Conservation (phyloP, 2,888 invertebrate species). For the Colletes collaris region DNA sequence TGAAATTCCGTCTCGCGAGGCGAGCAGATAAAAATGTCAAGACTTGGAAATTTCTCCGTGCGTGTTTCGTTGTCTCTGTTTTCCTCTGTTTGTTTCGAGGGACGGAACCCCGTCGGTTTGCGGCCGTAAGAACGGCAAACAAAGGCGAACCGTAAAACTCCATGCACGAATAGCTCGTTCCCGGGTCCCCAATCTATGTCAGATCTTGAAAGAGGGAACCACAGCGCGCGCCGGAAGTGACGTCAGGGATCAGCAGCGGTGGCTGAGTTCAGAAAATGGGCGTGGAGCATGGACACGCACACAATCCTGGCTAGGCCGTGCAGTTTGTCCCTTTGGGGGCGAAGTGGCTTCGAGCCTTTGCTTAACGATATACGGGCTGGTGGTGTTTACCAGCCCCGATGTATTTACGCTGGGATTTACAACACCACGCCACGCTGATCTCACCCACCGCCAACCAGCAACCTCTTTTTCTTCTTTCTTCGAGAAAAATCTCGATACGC, state of each 20-base stretch:
- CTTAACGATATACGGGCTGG: conserved; percentile 44
- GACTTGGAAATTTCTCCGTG: conserved; percentile 18
- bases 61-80: not conserved
- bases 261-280: conserved; percentile 48
- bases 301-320: conserved; percentile 40
- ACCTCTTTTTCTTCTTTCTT: conserved; percentile 2
- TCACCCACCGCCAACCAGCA: conserved; percentile 6
- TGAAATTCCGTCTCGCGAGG: conserved; percentile 19
- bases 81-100: too few species aligned
- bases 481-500: too few species aligned
- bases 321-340: conserved; percentile 43
- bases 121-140: conserved; percentile 60
- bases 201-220: conserved; percentile 62
- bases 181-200: conserved; percentile 64
- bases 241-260: conserved; percentile 63
- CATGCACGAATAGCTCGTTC: conserved; percentile 61
- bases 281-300: conserved; percentile 47
- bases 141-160: conserved; percentile 67
- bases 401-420: conserved; percentile 45
- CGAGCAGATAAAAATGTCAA: conserved; percentile 25
- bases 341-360: conserved; percentile 33
- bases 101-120: not conserved
- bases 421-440: not conserved
- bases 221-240: conserved; percentile 62
- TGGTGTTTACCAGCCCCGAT: conserved; percentile 40